These are phyloP conservation scores for Laticauda laticaudata DNA, from an alignment of 2,113 vertebrate species.

Conservation along the genomic window DNA sequence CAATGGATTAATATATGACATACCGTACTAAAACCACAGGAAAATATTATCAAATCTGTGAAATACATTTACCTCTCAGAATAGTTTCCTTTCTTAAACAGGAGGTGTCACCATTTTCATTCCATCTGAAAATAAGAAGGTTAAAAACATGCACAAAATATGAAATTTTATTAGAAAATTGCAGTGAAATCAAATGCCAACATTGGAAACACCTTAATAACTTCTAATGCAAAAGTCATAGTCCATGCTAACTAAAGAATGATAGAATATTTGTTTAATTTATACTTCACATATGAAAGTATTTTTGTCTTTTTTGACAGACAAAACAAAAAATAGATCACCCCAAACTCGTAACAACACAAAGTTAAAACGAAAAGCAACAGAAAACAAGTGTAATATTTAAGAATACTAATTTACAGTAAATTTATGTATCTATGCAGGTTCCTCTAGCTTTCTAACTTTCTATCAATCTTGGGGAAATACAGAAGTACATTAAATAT, in stretches of 20 bases:
- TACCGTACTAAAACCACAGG: not conserved
- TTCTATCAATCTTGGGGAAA: not conserved
- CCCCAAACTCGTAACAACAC: not conserved
- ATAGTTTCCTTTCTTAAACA: conserved; percentile 4
- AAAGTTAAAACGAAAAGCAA: not conserved
- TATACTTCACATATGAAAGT: not conserved
- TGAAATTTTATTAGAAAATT: not conserved
- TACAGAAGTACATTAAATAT: not conserved
- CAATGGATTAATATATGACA: not conserved
- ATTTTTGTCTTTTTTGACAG: not conserved
- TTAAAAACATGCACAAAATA: too few species aligned
- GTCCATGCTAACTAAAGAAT: not conserved
- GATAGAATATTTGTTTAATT: not conserved
- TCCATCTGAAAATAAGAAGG: not conserved
- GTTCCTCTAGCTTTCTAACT: not conserved
- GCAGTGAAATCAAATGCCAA: not conserved
- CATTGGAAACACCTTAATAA: not conserved
- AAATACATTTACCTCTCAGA: not conserved
- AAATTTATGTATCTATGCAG: not conserved
- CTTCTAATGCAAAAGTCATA: not conserved
- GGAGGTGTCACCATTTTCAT: conserved; percentile 68
- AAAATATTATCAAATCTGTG: not conserved
- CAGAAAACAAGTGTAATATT: not conserved
- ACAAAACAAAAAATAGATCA: not conserved
- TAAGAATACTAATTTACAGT: not conserved